Percentiles rank a stretch among this genome's conserved stretches.
Conservation (phyloP, 2,113 vertebrate genomes). For the Macrotus californicus region DNA sequence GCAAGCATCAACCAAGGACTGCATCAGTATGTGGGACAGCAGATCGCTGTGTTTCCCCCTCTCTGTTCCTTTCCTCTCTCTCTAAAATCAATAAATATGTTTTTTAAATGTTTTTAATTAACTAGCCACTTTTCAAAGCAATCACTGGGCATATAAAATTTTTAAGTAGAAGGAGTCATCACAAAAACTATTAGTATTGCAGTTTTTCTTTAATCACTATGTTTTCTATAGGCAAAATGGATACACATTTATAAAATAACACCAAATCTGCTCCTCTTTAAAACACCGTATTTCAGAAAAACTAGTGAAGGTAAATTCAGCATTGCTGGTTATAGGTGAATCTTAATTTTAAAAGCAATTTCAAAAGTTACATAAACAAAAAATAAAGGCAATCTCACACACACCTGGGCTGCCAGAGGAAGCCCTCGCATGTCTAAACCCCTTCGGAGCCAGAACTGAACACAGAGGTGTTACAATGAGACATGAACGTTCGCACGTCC, state of each 20-base stretch:
- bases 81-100: too few relatives aligned
- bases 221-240: neutral
- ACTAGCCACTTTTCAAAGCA: conserved; percentile 2
- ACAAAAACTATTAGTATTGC: neutral
- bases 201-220: neutral
- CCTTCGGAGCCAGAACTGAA: neutral
- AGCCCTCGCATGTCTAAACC: neutral
- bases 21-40: too few relatives aligned
- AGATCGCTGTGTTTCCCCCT: too few relatives aligned
- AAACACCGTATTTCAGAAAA: neutral
- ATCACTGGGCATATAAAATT: neutral
- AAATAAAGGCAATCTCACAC: conserved; percentile 6
- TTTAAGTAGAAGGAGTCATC: neutral
- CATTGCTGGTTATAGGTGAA: neutral
- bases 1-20: too few relatives aligned
- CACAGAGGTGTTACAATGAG: neutral
- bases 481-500: neutral
- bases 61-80: too few relatives aligned
- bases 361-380: neutral
- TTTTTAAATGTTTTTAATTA: neutral
- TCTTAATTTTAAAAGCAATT: conserved; percentile 16
- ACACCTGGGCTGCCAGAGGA: neutral
- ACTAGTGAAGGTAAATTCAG: neutral
- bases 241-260: neutral
- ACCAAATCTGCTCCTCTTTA: neutral